Evolutionary conservation across 2,888 invertebrate species (phyloP), one percentile per base, ranked within the genome.

Genomic region (Phania funesta): DNA sequence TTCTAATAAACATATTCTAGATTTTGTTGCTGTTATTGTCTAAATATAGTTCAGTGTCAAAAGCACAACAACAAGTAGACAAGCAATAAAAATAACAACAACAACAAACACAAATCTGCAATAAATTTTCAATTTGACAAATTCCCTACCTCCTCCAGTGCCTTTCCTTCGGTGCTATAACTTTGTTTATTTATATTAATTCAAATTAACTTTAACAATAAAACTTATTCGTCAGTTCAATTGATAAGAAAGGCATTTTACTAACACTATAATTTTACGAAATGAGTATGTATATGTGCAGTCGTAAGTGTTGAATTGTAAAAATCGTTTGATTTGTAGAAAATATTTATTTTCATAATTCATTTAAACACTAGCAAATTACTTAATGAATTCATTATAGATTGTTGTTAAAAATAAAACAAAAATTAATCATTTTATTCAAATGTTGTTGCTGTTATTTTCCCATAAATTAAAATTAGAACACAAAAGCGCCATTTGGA

Each of bases 371-470:
- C 24, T 35, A 74, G 5, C 54, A 38, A 41, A 62, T 16, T 26
- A 29, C 3, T 62, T 41, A 54, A 76, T 76, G 35, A 71, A 78
- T 75, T 65, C 74, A 78, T 82, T 46, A 70, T 16, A 56, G 74
- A 82, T 78, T 46, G 18, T 65, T 38, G 78, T 77, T 81, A 77
- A 73, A 38, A 54, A n/a, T 22, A 16, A 2, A 60, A 50, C 56
- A 73, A n/a, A n/a, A 65, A 79, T 73, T 73, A 73, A 79, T 79
- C 24, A 79, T 71, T 62, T 70, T 44, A 32, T 54, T 41, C 13
- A 48, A 22, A 29, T 32, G 26, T 56, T 26, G 44, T 26, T 46
- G 20, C 11, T 38, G 9, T 54, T 44, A 24, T 16, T 26, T 54
- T 44, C 38, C 2, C 3, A 24, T 68, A 71, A 44, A 71, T 38